These are phyloP conservation scores for Chiloscyllium punctatum DNA, from an alignment of 2,797 vertebrate genomes.

Conservation along the genomic window DNA sequence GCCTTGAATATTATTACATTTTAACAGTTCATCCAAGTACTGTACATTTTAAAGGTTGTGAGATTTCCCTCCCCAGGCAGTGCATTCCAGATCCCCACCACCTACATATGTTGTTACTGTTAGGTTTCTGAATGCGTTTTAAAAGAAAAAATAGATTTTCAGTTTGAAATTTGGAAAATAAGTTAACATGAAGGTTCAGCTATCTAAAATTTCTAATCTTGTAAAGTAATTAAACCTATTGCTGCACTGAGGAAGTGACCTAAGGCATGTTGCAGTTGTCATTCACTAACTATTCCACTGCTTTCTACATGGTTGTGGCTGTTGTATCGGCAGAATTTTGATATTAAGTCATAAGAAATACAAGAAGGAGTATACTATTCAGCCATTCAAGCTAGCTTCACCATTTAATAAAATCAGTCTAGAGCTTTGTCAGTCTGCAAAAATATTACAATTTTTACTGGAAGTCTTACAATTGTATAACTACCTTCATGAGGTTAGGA, in stretches of 20 bases:
- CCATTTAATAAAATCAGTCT: too few relatives aligned
- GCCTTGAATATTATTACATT: too few relatives aligned
- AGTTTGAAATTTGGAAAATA: background rate
- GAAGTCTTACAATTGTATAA: background rate
- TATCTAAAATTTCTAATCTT: background rate
- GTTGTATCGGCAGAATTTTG: background rate
- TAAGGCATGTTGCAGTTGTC: background rate
- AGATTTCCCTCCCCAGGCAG: too few relatives aligned
- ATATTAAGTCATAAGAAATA: background rate
- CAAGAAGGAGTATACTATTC: background rate
- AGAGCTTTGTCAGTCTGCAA: too few relatives aligned
- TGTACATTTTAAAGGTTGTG: too few relatives aligned
- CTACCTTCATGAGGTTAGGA: background rate
- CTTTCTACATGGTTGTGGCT: background rate
- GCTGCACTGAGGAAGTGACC: background rate
- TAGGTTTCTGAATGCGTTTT: too few relatives aligned
- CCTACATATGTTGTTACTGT: too few relatives aligned
- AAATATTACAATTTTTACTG: too few relatives aligned
- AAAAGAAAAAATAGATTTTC: too few relatives aligned
- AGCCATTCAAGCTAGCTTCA: background rate
- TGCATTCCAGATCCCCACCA: too few relatives aligned
- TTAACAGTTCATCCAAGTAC: too few relatives aligned
- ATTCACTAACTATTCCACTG: background rate
- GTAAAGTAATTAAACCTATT: background rate
- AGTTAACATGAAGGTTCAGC: background rate